Evolutionary conservation across 2,888 invertebrate species (phyloP).

Genomic region (Dexiosoma caninum): DNA sequence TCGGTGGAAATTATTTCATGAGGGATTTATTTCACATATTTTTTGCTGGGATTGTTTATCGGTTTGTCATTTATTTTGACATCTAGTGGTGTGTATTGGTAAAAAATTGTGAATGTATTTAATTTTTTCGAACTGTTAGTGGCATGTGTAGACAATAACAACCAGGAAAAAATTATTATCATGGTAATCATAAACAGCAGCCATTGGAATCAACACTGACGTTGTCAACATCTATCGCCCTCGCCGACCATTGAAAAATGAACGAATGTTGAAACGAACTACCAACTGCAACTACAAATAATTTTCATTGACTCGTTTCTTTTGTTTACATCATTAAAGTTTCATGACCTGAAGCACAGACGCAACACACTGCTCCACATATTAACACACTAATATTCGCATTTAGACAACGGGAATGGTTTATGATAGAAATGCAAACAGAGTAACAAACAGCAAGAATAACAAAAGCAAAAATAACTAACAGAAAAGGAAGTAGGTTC

Average conservation of each 20-base stretch:
- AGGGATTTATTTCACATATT: too few species aligned
- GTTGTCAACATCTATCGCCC: slow-evolving; percentile 28
- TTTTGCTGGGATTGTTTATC: too few species aligned
- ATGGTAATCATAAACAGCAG: slow-evolving; percentile 2
- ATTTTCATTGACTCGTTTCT: slow-evolving; percentile 66
- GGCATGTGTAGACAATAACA: not conserved
- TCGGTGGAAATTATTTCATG: too few species aligned
- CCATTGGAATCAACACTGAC: slow-evolving; percentile 3
- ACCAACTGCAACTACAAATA: slow-evolving; percentile 32
- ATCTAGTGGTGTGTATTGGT: too few species aligned
- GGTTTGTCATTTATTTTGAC: too few species aligned
- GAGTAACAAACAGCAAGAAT: not conserved
- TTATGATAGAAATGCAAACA: not conserved
- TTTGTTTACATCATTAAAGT: slow-evolving; percentile 76
- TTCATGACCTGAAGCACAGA: slow-evolving; percentile 70
- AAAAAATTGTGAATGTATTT: too few species aligned
- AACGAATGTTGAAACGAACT: slow-evolving; percentile 23
- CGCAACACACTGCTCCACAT: slow-evolving; percentile 61
- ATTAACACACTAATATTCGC: slow-evolving; percentile 7
- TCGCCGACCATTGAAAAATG: slow-evolving; percentile 13
- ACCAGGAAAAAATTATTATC: not conserved
- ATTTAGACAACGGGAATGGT: slow-evolving; percentile 1
- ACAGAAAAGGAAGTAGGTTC: slow-evolving; percentile 34
- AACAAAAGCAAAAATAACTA: slow-evolving; percentile 2
- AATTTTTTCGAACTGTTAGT: too few species aligned